Evolutionary conservation across 2,113 vertebrate species (phyloP), one percentile per base, ranked within the genome.

Genomic region (Cisticola juncidis): DNA sequence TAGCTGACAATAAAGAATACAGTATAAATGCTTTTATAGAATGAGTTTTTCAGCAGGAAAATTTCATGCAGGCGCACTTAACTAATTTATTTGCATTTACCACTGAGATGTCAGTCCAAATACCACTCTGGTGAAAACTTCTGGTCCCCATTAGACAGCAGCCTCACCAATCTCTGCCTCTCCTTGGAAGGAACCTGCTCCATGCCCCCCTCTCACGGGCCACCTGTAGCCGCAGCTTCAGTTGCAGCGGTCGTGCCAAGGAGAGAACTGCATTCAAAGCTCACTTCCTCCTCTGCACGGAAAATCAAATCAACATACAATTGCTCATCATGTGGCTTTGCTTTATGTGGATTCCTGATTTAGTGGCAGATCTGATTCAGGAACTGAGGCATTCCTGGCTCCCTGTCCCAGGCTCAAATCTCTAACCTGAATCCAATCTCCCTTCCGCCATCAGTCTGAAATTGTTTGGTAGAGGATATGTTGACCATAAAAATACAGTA

Each of bases 1-100:
- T 98, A 97, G 97, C 95, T 97, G 97, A 97, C 97, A 97, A 97
- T 98, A 98, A 98, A 97, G 97, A 96, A 98, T 97, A 98, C 93
- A 94, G 90, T 96, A 94, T 94, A 98, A 98, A 97, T 96, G 95
- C 97, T 97, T 98, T 97, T 96, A 97, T 95, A 96, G 96, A 96
- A 96, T 60, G 72, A 93, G 92, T 94, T 97, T 97, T 97, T 98
- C 95, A 87, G 95, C 95, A 96, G 73, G 15, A 85, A 96, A 93
- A 79, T 80, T 82, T 94, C 92, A 50, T 78, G 53, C 56, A 73
- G 86, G 73, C 87, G 2, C 47, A 76, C 74, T 66, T 83, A 94
- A 91, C 94, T 96, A 85, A 95, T 92, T 95, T 96, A 93, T 92
- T 96, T 91, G 70, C 90, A 51, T 93, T 92, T 74, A 94, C 92